Conservation (phyloP, 2,888 invertebrate genomes). For the Volucella zonaria region DNA sequence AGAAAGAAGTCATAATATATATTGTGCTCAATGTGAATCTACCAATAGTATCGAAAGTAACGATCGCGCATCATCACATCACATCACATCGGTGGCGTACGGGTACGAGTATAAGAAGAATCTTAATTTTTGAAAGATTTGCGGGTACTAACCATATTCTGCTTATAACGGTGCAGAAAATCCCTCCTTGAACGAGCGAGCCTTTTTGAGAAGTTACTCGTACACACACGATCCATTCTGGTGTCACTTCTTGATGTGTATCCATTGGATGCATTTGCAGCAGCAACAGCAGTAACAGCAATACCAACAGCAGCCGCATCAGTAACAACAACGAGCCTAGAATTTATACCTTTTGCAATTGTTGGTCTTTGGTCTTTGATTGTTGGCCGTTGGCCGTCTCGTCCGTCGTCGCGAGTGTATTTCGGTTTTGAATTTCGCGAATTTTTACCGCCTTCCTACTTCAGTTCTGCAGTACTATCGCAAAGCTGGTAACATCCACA, state of each 20-base stretch:
- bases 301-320: conserved; percentile 45
- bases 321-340: conserved; percentile 62
- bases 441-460: conserved; percentile 43
- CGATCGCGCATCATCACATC: conserved; percentile 20
- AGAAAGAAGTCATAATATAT: conserved; percentile 7
- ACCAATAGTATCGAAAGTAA: conserved; percentile 22
- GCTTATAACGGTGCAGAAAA: conserved; percentile 70
- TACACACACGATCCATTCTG: conserved; percentile 66
- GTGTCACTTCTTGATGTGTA: conserved; percentile 71
- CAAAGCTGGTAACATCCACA: background rate
- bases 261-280: conserved; percentile 67
- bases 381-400: conserved; percentile 47
- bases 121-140: conserved; percentile 46
- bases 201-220: conserved; percentile 66
- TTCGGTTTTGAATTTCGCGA: conserved; percentile 67
- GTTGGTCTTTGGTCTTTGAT: conserved; percentile 43
- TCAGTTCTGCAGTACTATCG: background rate
- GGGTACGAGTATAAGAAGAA: conserved; percentile 3
- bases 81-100: background rate
- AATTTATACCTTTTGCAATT: conserved; percentile 66
- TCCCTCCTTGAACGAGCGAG: conserved; percentile 52
- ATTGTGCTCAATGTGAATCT: conserved; percentile 40
- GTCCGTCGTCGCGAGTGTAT: conserved; percentile 61
- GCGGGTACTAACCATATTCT: conserved; percentile 62
- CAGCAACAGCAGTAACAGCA: conserved; percentile 60